These are phyloP conservation scores for Botia kubotai DNA, from an alignment of 2,797 vertebrate genomes.

Conservation along the genomic window DNA sequence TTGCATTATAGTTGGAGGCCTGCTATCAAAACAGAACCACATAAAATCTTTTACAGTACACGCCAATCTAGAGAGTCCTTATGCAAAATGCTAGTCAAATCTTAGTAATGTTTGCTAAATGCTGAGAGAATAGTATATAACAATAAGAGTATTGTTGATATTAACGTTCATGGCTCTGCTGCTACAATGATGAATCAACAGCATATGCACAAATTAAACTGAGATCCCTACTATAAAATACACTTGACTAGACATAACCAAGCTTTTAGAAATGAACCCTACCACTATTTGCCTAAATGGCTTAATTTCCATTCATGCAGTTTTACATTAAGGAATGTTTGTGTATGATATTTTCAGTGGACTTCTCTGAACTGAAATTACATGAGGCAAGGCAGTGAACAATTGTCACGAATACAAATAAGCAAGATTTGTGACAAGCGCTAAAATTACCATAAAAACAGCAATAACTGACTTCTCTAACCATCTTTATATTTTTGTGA, in stretches of 20 bases:
- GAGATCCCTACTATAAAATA: slow-evolving; percentile 2
- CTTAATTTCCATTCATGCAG: slow-evolving; percentile 59
- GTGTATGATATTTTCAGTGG: slow-evolving; percentile 34
- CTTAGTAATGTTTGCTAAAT: background rate
- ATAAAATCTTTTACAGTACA: slow-evolving; percentile 2
- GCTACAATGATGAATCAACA: slow-evolving; percentile 32
- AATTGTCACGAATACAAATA: slow-evolving; percentile 52
- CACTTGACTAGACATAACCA: slow-evolving; percentile 23
- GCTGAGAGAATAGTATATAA: slow-evolving; percentile 3
- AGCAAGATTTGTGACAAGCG: slow-evolving; percentile 53
- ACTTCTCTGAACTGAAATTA: slow-evolving; percentile 40
- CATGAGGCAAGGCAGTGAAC: slow-evolving; percentile 51
- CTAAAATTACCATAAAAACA: slow-evolving; percentile 56
- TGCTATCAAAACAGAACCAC: slow-evolving; percentile 7
- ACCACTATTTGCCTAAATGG: slow-evolving; percentile 55
- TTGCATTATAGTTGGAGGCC: slow-evolving; percentile 29
- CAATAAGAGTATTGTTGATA: slow-evolving; percentile 18
- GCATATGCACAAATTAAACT: slow-evolving; percentile 20
- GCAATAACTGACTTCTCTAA: slow-evolving; percentile 62
- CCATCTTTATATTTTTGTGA: slow-evolving; percentile 59
- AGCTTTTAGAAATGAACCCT: slow-evolving; percentile 42
- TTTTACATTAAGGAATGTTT: slow-evolving; percentile 56
- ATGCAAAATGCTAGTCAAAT: slow-evolving; percentile 23
- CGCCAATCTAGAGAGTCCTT: slow-evolving; percentile 17
- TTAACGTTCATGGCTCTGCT: slow-evolving; percentile 25